A percentile compares a stretch with the other conserved stretches of the same genome.
phyloP scores from a whole-genome alignment of 2,113 vertebrate species.

The Aix galericulata region DNA sequence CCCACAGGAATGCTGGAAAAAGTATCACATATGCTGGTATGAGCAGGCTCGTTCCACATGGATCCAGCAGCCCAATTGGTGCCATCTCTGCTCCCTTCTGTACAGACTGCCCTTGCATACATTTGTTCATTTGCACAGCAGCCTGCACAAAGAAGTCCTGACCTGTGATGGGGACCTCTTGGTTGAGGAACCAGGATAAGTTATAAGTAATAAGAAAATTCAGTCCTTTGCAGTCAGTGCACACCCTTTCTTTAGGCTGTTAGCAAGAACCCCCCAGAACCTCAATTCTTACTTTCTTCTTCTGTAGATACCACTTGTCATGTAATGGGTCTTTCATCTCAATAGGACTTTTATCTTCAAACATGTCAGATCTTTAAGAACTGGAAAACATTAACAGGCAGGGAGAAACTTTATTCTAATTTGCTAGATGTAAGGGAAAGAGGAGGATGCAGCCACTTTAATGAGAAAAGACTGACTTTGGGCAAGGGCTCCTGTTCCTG shows the following conservation, averaged over 20 bases:
- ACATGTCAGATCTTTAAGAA: constrained; percentile 27
- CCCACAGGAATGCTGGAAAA: accelerated
- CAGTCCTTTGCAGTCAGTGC: neutral
- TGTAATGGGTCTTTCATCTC: constrained; percentile 32
- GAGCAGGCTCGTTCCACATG: neutral
- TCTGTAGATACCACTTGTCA: constrained; percentile 6
- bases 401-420: constrained; percentile 46
- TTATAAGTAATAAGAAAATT: neutral
- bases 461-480: neutral
- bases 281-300: constrained; percentile 8
- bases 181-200: neutral
- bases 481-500: neutral
- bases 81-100: neutral
- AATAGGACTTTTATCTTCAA: constrained; percentile 57
- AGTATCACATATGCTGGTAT: accelerated
- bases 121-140: neutral
- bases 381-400: constrained; percentile 23
- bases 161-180: neutral
- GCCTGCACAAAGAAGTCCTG: neutral
- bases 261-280: neutral
- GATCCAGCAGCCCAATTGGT: neutral
- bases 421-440: neutral
- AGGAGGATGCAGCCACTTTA: neutral
- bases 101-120: neutral
- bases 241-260: neutral